Evolutionary conservation across 2,888 invertebrate species (phyloP), one percentile per base, ranked within the genome.

Genomic region (Limnephilus lunatus): DNA sequence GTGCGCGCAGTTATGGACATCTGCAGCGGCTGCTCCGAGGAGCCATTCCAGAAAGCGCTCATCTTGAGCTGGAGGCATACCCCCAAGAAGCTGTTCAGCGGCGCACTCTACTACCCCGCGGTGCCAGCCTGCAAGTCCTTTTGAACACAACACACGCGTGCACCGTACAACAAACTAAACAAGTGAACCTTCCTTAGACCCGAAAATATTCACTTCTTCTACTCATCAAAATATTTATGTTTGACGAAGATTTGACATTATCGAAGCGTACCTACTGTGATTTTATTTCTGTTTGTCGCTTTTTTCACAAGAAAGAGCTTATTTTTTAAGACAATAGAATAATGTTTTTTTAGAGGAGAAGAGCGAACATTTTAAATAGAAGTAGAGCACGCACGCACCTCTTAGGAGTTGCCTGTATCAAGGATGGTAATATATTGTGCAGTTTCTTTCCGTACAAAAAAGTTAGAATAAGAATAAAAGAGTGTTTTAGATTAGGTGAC

Each of bases 31-130:
- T 98, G 98, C 94, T 96, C 97, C 32, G 95, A 96, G 0, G 98
- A 98, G 94, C 98, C 98, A 0, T 98, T 98, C 95, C 97, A 97
- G 93, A 98, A 98, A 94, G 98, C 98, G 12, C 95, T 98, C 32
- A 96, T 98, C 4, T 96, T 98, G 80, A 97, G 97, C 12, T 98
- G 98, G 98, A 97, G 98, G 94, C 96, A 94, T 1, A 95, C 97
- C 0, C 96, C 97, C 0, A 98, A 98, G 95, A 98, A 98, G 94
- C 95, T 98, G 0, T 97, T 97, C 94, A 97, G 97, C 80, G 98
- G 98, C 1, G 97, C 97, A 9, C 96, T 97, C 91, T 97, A 97
- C 94, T 95, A 97, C 92, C 97, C 97, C 48, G 97, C 97, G 11
- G 94, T 96, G 93, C 97, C 97, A 85, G 96, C 97, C 94, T 98